Evolutionary conservation across 1,140 invertebrate species (phyloP).

Genomic region (Asbolus verrucosus): DNA sequence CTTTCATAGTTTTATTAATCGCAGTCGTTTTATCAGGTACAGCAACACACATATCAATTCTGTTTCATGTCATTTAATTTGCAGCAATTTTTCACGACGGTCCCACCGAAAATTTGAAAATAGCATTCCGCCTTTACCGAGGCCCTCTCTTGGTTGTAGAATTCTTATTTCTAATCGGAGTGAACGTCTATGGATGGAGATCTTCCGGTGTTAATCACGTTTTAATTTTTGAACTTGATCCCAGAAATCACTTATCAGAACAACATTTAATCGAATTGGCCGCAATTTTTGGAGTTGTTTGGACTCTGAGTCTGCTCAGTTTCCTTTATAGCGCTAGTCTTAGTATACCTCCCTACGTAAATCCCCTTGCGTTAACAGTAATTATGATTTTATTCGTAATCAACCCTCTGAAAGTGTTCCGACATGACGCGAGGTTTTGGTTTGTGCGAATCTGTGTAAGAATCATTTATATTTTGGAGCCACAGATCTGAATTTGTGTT

Average conservation of each 20-base stretch:
- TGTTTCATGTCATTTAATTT: conserved; percentile 43
- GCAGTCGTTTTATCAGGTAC: conserved; percentile 79
- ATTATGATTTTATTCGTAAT: conserved; percentile 81
- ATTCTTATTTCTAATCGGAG: conserved; percentile 87
- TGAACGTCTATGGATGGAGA: conserved; percentile 92
- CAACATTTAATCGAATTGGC: conserved; percentile 91
- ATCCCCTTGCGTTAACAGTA: conserved; percentile 79
- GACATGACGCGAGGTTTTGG: conserved; percentile 82
- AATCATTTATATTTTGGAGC: too few relatives aligned
- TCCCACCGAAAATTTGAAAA: conserved; percentile 66
- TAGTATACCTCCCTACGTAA: conserved; percentile 82
- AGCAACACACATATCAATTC: background rate
- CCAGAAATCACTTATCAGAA: conserved; percentile 87
- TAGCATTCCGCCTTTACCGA: conserved; percentile 80
- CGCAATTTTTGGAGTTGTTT: conserved; percentile 86
- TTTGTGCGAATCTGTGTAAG: conserved; percentile 65
- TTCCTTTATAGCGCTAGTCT: conserved; percentile 79
- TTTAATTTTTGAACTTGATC: conserved; percentile 93
- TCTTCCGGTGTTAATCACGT: conserved; percentile 93
- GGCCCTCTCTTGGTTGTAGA: conserved; percentile 86
- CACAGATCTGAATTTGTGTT: too few relatives aligned
- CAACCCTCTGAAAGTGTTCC: conserved; percentile 84
- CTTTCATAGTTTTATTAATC: conserved; percentile 82
- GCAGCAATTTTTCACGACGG: conserved; percentile 66
- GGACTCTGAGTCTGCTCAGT: conserved; percentile 78